These are phyloP conservation scores for Mirza zaza DNA, from an alignment of 2,113 vertebrate species.

Conservation along the genomic window DNA sequence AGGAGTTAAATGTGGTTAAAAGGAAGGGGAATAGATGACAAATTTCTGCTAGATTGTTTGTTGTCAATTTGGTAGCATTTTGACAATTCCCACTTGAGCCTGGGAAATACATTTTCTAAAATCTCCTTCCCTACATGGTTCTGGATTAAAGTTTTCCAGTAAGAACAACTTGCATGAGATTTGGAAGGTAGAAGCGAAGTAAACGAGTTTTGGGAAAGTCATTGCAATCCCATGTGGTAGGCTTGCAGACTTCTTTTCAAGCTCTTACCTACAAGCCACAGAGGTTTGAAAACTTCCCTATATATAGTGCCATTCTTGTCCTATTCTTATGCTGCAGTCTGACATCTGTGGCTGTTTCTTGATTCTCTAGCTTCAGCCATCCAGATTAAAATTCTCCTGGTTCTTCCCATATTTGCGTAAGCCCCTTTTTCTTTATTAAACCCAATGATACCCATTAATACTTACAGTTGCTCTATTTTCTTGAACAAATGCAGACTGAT, in stretches of 20 bases:
- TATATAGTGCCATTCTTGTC: background rate
- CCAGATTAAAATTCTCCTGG: background rate
- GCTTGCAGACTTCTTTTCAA: background rate
- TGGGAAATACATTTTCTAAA: background rate
- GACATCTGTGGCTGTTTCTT: background rate
- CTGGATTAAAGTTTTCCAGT: background rate
- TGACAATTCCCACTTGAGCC: background rate
- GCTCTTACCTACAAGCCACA: background rate
- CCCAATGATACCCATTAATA: background rate
- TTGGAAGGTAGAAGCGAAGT: background rate
- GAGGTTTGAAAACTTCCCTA: background rate
- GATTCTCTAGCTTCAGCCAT: background rate
- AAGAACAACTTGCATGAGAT: background rate
- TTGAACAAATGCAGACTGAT: background rate
- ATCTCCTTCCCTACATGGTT: background rate
- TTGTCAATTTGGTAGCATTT: background rate
- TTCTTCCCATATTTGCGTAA: background rate
- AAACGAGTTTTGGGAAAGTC: background rate
- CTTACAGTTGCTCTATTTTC: background rate
- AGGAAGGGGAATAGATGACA: background rate
- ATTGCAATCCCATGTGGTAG: background rate
- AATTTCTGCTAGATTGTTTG: background rate
- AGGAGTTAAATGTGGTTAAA: background rate
- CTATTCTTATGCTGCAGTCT: background rate
- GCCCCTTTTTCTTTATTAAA: background rate